phyloP scores from a whole-genome alignment of 2,888 invertebrate genomes.

The Eupithecia pulchellata region DNA sequence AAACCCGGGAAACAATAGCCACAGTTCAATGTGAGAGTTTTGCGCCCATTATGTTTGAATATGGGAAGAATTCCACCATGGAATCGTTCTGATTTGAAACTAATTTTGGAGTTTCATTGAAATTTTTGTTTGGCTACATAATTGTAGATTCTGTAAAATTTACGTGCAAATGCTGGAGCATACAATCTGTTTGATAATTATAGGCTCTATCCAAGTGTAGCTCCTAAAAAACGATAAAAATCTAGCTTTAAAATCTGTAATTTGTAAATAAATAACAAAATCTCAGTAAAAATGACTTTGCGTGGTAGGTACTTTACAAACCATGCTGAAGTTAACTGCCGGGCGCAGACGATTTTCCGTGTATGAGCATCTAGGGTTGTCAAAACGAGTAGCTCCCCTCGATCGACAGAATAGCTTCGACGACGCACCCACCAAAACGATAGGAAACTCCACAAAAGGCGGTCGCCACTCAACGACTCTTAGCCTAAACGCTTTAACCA shows the following conservation, averaged over 20 bases:
- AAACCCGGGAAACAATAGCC: slow-evolving; percentile 68
- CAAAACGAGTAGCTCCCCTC: slow-evolving; percentile 71
- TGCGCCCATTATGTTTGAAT: slow-evolving; percentile 67
- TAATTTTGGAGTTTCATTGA: slow-evolving; percentile 38
- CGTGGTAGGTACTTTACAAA: background rate
- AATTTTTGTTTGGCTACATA: background rate
- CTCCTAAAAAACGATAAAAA: background rate
- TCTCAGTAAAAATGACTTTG: background rate
- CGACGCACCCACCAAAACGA: slow-evolving; percentile 75
- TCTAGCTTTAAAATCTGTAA: too few relatives aligned
- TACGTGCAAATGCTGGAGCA: background rate
- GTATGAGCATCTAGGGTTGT: slow-evolving; percentile 60
- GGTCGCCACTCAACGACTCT: slow-evolving; percentile 75
- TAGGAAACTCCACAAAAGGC: slow-evolving; percentile 82
- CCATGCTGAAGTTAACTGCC: slow-evolving; percentile 2
- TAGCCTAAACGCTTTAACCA: slow-evolving; percentile 84
- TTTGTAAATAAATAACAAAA: background rate
- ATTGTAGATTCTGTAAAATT: background rate
- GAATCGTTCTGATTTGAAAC: slow-evolving; percentile 64
- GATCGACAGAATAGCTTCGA: slow-evolving; percentile 81
- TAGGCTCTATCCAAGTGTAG: background rate
- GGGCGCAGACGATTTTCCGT: slow-evolving; percentile 16
- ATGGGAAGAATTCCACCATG: slow-evolving; percentile 70
- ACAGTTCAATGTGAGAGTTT: slow-evolving; percentile 76
- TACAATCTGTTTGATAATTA: background rate